phyloP scores from a whole-genome alignment of 2,888 invertebrate species.

The Seira musarum region DNA sequence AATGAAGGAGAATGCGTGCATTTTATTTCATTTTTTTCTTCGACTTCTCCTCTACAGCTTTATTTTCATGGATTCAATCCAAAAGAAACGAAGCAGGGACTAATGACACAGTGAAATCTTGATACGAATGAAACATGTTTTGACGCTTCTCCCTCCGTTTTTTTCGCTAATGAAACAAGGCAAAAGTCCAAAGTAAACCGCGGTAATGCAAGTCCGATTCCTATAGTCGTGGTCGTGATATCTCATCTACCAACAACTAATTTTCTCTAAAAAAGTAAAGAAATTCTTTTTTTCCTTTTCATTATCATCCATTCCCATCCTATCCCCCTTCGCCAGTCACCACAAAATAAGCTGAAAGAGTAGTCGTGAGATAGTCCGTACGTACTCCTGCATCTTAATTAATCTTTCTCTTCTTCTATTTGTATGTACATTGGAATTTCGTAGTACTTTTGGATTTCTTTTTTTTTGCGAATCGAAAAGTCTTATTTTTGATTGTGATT shows the following conservation, averaged over 20 bases:
- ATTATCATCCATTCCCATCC: too few relatives aligned
- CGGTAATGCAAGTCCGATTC: too few relatives aligned
- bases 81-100: not conserved
- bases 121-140: not conserved
- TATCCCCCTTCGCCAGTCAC: too few relatives aligned
- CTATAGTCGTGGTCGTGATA: not conserved
- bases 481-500: not conserved
- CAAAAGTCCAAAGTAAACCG: too few relatives aligned
- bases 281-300: not conserved
- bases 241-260: not conserved
- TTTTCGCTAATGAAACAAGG: not conserved
- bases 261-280: not conserved
- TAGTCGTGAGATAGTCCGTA: too few relatives aligned
- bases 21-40: not conserved
- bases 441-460: not conserved
- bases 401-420: not conserved
- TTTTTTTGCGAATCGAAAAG: not conserved
- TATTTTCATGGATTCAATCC: not conserved
- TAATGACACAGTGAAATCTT: not conserved
- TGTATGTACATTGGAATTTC: not conserved
- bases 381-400: not conserved
- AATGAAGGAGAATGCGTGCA: not conserved
- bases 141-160: not conserved
- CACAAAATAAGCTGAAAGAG: not conserved
- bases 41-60: not conserved